These are phyloP conservation scores for Desmodus rotundus DNA, from an alignment of 2,113 vertebrate species.

Conservation along the genomic window DNA sequence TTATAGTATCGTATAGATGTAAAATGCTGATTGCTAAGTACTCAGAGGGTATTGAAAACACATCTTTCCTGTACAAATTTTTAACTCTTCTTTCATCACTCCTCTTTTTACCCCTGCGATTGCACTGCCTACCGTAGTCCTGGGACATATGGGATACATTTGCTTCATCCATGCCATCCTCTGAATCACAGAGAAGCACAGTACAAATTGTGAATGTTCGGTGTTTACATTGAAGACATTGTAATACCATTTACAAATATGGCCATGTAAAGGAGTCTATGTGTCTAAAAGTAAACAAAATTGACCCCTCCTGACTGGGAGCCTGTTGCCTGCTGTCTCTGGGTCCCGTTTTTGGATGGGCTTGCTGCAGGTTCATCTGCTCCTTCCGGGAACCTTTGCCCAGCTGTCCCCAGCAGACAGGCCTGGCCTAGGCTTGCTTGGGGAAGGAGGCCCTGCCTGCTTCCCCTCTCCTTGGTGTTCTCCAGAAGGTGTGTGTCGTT, in stretches of 20 bases:
- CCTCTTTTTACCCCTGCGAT: too few relatives aligned
- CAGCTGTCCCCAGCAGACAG: background rate
- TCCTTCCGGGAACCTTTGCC: background rate
- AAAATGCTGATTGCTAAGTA: background rate
- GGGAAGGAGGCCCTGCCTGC: background rate
- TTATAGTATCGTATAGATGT: background rate
- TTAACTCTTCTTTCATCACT: constrained; percentile 14
- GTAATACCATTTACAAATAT: background rate
- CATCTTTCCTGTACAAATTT: background rate
- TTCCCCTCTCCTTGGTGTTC: background rate
- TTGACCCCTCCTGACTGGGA: background rate
- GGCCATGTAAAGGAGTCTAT: background rate
- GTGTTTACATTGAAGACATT: background rate
- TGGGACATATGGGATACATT: background rate
- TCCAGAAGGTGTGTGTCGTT: background rate
- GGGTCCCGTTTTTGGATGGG: background rate
- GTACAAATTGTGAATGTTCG: background rate
- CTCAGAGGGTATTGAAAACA: background rate
- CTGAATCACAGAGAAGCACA: background rate
- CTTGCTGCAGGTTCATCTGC: background rate
- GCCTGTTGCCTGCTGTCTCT: background rate
- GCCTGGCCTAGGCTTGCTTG: background rate
- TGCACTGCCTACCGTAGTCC: too few relatives aligned
- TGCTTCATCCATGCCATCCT: background rate
- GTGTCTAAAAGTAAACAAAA: background rate